These are phyloP conservation scores for Taphrorychus bicolor DNA, from an alignment of 2,888 invertebrate genomes.

Conservation along the genomic window DNA sequence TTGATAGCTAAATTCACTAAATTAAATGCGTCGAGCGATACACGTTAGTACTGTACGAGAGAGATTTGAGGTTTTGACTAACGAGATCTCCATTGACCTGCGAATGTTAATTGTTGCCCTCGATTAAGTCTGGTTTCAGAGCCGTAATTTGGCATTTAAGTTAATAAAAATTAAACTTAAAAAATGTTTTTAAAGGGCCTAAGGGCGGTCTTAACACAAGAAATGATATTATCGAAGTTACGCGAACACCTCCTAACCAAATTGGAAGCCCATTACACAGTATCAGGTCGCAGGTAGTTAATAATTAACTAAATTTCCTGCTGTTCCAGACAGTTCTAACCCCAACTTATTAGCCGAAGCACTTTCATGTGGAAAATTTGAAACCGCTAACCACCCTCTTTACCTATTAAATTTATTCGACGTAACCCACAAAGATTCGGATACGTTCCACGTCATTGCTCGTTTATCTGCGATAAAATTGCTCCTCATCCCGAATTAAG, in stretches of 20 bases:
- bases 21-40: background rate
- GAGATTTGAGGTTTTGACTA: background rate
- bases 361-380: background rate
- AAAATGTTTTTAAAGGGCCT: background rate
- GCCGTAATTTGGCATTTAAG: background rate
- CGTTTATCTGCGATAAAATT: background rate
- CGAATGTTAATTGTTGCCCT: background rate
- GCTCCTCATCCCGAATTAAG: background rate
- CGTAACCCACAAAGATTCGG: background rate
- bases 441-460: background rate
- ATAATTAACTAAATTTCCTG: background rate
- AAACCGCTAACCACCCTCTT: background rate
- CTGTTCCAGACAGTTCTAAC: background rate
- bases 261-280: background rate
- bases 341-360: background rate
- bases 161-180: background rate
- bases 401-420: background rate
- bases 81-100: background rate
- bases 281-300: background rate
- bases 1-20: background rate
- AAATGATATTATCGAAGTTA: background rate
- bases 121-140: background rate
- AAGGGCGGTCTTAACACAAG: background rate
- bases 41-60: background rate
- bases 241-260: background rate